Conservation (phyloP, 2,797 vertebrate genomes). For the Pogonophryne albipinna region DNA sequence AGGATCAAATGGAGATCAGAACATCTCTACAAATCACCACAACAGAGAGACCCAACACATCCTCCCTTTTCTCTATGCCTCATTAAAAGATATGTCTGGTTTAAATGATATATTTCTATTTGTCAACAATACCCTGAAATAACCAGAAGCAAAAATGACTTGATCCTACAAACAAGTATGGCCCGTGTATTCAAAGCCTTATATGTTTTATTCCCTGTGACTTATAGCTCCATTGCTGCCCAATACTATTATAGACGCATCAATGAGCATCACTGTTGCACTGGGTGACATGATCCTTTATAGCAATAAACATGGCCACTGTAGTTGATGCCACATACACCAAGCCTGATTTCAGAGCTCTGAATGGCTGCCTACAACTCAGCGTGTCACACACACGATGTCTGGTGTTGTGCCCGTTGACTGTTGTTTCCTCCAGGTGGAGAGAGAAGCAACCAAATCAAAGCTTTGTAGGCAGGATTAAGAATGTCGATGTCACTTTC, state of each 20-base stretch:
- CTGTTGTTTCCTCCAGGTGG: neutral
- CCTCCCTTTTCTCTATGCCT: neutral
- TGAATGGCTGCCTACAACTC: neutral
- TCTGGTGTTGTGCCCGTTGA: neutral
- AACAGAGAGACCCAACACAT: conserved; percentile 2
- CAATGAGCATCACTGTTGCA: neutral
- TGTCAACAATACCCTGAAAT: conserved; percentile 18
- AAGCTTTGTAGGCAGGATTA: neutral
- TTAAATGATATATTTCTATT: conserved; percentile 14
- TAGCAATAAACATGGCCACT: neutral
- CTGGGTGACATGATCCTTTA: neutral
- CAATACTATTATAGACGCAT: conserved; percentile 2
- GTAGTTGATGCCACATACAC: neutral
- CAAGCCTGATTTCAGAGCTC: neutral
- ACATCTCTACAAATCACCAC: conserved; percentile 19
- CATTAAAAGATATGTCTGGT: neutral
- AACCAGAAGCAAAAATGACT: conserved; percentile 6
- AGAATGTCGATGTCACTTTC: neutral
- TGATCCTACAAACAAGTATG: conserved; percentile 6
- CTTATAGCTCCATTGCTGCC: neutral
- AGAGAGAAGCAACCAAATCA: neutral
- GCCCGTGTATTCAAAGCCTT: neutral
- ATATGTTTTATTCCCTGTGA: neutral
- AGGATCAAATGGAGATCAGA: conserved; percentile 33
- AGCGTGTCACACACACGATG: neutral